Conservation (phyloP, 2,888 invertebrate species). For the Drymonia ruficornis region DNA sequence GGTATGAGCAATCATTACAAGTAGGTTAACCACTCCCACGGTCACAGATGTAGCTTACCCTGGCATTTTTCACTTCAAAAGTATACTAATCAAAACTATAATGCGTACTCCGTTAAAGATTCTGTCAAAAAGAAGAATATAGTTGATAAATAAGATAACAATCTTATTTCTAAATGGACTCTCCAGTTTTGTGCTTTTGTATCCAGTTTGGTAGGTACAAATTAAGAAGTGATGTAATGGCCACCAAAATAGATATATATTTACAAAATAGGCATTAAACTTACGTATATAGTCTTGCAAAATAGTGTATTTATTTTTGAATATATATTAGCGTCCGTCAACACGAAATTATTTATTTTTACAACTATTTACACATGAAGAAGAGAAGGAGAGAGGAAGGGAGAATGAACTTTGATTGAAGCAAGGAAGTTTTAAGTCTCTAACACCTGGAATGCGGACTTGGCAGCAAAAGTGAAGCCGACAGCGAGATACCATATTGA, state of each 20-base stretch:
- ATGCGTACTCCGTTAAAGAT: slow-evolving; percentile 41
- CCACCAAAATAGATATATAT: slow-evolving; percentile 46
- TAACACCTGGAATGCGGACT: no score
- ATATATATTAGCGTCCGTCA: no score
- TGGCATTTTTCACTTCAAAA: slow-evolving; percentile 71
- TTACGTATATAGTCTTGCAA: slow-evolving; percentile 12
- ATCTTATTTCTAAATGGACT: slow-evolving; percentile 8
- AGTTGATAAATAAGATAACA: slow-evolving; percentile 27
- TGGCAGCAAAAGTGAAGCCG: no score
- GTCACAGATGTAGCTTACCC: slow-evolving; percentile 75
- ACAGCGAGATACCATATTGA: no score
- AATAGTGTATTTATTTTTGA: not conserved
- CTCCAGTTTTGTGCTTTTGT: not conserved
- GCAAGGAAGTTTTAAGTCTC: no score
- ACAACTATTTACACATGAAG: no score
- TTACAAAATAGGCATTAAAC: slow-evolving; percentile 8
- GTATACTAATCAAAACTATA: slow-evolving; percentile 38
- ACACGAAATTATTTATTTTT: no score
- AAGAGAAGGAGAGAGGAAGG: no score
- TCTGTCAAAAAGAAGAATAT: slow-evolving; percentile 67
- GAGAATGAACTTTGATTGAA: no score
- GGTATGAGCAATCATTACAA: slow-evolving; percentile 53
- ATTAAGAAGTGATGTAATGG: slow-evolving; percentile 65
- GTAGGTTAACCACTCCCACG: slow-evolving; percentile 75
- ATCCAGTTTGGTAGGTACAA: slow-evolving; percentile 18